phyloP scores from a whole-genome alignment of 1,140 invertebrate species.

The Chionoecetes opilio region DNA sequence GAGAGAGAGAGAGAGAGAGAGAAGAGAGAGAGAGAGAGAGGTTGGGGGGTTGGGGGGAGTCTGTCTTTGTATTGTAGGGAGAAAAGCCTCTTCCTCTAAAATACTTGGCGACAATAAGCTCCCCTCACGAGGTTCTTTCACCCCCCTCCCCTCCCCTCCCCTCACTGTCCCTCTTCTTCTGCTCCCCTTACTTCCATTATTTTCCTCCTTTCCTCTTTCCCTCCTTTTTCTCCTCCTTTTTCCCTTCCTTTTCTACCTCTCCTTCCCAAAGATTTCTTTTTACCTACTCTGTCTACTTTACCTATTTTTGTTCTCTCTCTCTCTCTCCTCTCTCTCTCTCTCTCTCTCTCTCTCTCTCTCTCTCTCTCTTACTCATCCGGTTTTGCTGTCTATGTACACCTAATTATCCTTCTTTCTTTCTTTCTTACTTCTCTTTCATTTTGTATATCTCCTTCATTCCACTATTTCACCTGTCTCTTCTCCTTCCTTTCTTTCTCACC shows the following conservation, averaged over 20 bases:
- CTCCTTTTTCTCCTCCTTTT: neutral
- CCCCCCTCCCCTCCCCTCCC: too few species aligned
- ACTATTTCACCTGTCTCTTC: too few species aligned
- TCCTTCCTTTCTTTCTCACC: neutral
- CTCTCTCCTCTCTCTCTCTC: conserved; percentile 33
- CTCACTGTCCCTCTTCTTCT: neutral
- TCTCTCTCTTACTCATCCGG: neutral
- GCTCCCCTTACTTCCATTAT: neutral
- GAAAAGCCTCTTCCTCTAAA: neutral
- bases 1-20: neutral
- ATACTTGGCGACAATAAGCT: neutral
- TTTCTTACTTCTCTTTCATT: neutral
- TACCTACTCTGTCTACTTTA: neutral
- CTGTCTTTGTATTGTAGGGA: neutral
- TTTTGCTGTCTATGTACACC: too few species aligned
- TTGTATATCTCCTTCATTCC: too few species aligned
- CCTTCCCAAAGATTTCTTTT: too few species aligned
- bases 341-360: neutral
- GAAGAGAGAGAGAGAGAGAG: neutral
- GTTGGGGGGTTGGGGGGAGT: neutral
- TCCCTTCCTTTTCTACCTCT: neutral
- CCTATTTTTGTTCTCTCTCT: neutral
- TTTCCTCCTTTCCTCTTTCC: neutral
- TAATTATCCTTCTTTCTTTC: conserved; percentile 16
- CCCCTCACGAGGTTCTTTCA: neutral